Percentiles rank a stretch among this genome's conserved stretches.
Evolutionary conservation across 2,888 invertebrate genomes (phyloP).

Genomic region (Drosophila emarginata): DNA sequence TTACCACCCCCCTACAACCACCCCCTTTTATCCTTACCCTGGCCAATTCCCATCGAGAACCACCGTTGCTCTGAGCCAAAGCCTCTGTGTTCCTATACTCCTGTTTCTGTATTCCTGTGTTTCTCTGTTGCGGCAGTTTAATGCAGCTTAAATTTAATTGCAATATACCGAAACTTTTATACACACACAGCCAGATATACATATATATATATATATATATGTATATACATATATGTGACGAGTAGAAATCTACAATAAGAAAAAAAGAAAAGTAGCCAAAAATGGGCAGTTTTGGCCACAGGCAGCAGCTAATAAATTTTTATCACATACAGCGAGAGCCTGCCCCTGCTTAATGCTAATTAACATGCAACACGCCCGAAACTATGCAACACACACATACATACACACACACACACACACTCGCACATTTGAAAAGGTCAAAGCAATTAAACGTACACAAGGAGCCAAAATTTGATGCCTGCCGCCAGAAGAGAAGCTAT

Average conservation of each 20-base stretch:
- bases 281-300: constrained; percentile 12
- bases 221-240: constrained; percentile 21
- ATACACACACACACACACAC: constrained; percentile 19
- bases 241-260: constrained; percentile 7
- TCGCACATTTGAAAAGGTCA: constrained; percentile 63
- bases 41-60: constrained; percentile 2
- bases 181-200: background rate
- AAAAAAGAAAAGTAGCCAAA: constrained; percentile 18
- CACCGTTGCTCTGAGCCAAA: background rate
- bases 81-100: background rate
- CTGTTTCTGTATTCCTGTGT: constrained; percentile 16
- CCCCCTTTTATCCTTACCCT: background rate
- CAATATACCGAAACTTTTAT: constrained; percentile 70
- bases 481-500: constrained; percentile 25
- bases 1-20: background rate
- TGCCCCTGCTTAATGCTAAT: constrained; percentile 69
- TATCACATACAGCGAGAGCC: constrained; percentile 54
- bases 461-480: constrained; percentile 44
- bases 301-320: constrained; percentile 63
- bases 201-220: background rate
- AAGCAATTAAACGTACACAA: constrained; percentile 81
- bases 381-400: constrained; percentile 47
- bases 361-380: constrained; percentile 68
- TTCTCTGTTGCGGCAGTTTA: constrained; percentile 52
- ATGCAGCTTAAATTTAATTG: constrained; percentile 81